These are phyloP conservation scores for Tupaia tana DNA, from an alignment of 2,113 vertebrate genomes.

Conservation along the genomic window DNA sequence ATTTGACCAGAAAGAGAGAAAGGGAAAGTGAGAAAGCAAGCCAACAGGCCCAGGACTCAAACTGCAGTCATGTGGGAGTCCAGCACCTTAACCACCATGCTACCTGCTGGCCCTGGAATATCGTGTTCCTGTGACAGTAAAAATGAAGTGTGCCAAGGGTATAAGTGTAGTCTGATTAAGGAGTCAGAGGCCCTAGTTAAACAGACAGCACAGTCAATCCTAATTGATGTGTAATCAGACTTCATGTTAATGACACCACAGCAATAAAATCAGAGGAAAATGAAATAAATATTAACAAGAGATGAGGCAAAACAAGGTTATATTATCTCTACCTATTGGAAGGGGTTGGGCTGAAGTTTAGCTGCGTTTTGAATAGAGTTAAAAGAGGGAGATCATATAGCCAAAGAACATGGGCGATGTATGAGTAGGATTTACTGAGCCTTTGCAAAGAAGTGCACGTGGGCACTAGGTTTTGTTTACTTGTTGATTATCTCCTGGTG, in stretches of 20 bases:
- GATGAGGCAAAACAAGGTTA: neutral
- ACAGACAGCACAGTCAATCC: neutral
- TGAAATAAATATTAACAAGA: neutral
- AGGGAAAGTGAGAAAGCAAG: too few relatives aligned
- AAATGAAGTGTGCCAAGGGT: neutral
- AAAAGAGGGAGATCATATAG: neutral
- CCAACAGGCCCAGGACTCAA: too few relatives aligned
- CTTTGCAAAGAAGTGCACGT: neutral
- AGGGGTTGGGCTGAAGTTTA: neutral
- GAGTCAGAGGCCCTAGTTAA: neutral
- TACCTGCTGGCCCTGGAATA: neutral
- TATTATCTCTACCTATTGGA: neutral
- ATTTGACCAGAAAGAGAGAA: too few relatives aligned
- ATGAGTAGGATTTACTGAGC: neutral
- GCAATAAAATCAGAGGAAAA: neutral
- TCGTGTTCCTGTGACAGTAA: neutral
- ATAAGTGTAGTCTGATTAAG: neutral
- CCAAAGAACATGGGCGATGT: neutral
- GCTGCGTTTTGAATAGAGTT: neutral
- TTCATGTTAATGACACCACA: neutral
- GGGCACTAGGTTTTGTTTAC: too few relatives aligned
- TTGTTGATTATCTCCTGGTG: neutral
- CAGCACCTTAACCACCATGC: too few relatives aligned
- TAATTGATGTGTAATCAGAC: neutral
- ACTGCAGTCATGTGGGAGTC: too few relatives aligned